Evolutionary conservation across 2,797 vertebrate species (phyloP), one percentile per base, ranked within the genome.

Genomic region (Paratrypauchen microcephalus): DNA sequence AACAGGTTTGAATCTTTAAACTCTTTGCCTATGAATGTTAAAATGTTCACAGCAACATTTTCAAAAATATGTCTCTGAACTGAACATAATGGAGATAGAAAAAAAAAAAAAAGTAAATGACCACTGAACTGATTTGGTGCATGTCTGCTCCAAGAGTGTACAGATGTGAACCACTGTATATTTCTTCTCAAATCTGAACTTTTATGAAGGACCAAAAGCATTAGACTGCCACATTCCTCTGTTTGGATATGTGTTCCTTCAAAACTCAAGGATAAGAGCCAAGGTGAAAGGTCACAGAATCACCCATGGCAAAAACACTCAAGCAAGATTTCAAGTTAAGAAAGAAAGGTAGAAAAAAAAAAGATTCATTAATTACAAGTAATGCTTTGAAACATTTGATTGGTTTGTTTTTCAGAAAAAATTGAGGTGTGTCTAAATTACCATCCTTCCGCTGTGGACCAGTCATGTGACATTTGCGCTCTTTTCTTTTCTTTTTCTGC

Each of bases 181-280:
- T 16, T 63, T 45, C 11, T 24, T 23, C 21, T 63, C 12, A 63
- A 24, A 63, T 26, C 3, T 28, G 8, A 48, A 65, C 62, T 50
- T 47, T 30, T 36, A 30, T 50, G 16, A 65, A 30, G 62, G 41
- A 18, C 18, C 26, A 65, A 30, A 50, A 28, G 24, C 24, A 65
- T 50, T 15, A 19, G 7, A 5, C 16, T 30, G 63, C 23, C 16
- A 48, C 23, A 26, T 48, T n/a, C 18, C n/a, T 50, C 4, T 19
- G 26, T 47, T 18, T 24, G 21, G 13, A 64, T 18, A n/a, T 8
- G 24, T 32, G 48, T 50, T 64, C 4, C 24, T 64, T 48, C 24
- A 28, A 26, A 28, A 45, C 62, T 50, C 62, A 64, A 64, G 62
- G 62, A 64, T 48, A 7, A 48, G 23, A 11, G 41, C 41, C 12